phyloP scores from a whole-genome alignment of 2,888 invertebrate genomes.

The Strigamia transsilvanica region DNA sequence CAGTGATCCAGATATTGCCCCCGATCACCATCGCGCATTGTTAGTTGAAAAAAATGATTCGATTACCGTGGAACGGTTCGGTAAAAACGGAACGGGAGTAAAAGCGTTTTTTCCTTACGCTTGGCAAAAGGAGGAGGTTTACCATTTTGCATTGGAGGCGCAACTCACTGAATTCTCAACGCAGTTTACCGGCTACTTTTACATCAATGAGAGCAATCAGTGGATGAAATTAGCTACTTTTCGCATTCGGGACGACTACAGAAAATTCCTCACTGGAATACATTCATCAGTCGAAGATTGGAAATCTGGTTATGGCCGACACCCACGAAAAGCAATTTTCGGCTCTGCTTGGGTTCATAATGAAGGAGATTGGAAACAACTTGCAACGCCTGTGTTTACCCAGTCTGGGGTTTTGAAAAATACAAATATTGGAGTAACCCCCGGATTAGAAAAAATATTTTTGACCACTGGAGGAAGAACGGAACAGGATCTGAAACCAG shows the following conservation, averaged over 20 bases:
- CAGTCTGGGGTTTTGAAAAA: conserved; percentile 1
- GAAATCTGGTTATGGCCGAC: neutral
- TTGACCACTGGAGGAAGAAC: neutral
- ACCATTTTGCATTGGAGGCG: neutral
- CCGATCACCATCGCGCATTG: neutral
- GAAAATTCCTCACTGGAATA: neutral
- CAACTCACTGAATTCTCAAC: neutral
- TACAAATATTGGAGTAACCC: neutral
- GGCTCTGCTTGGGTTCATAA: neutral
- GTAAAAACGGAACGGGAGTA: neutral
- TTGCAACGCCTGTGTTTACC: neutral
- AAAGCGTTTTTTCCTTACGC: neutral
- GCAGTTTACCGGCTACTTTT: conserved; percentile 7
- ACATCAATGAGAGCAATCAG: conserved; percentile 17
- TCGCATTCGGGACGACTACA: neutral
- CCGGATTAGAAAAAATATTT: neutral
- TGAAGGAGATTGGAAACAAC: neutral
- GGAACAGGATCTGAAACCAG: neutral
- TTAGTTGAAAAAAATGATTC: neutral
- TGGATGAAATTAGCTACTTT: neutral
- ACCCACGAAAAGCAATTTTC: neutral
- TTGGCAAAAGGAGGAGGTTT: conserved; percentile 1
- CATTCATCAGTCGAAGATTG: conserved; percentile 24
- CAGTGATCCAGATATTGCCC: conserved; percentile 10
- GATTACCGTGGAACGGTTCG: neutral